Percentiles rank a stretch among this genome's conserved stretches.
These are phyloP conservation scores for Montipora foliosa DNA, from an alignment of 64 coral and sea anemone species.

Conservation along the genomic window DNA sequence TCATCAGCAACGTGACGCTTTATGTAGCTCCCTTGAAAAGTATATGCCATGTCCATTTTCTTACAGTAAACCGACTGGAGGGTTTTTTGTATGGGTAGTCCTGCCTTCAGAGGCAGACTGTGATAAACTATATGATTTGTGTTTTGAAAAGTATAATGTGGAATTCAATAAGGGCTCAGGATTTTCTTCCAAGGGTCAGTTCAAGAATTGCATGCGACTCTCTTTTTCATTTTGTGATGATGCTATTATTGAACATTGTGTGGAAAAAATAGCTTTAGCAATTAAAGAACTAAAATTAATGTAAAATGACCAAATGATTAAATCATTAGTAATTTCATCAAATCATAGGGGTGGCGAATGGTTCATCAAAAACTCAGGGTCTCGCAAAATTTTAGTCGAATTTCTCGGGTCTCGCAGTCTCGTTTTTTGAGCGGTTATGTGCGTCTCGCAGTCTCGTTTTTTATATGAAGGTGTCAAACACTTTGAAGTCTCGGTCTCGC, in stretches of 20 bases:
- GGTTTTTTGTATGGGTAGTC: slow-evolving; percentile 91
- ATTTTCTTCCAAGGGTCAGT: slow-evolving; percentile 80
- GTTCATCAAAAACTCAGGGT: too few relatives aligned
- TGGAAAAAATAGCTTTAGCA: slow-evolving; percentile 37
- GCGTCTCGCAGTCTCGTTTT: too few relatives aligned
- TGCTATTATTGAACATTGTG: slow-evolving; percentile 28
- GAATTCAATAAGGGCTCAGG: slow-evolving; percentile 57
- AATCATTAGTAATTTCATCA: background rate
- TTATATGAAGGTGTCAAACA: too few relatives aligned
- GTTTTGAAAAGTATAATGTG: slow-evolving; percentile 77
- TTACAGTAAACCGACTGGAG: slow-evolving; percentile 74
- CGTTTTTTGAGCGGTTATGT: too few relatives aligned
- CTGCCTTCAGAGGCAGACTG: slow-evolving; percentile 69
- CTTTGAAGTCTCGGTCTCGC: too few relatives aligned
- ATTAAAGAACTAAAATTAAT: background rate
- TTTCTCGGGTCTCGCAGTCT: too few relatives aligned
- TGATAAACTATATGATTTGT: slow-evolving; percentile 60
- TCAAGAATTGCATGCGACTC: slow-evolving; percentile 80
- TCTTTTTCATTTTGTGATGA: slow-evolving; percentile 56
- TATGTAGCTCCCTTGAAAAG: slow-evolving; percentile 87
- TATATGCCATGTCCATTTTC: slow-evolving; percentile 55
- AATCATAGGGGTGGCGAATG: too few relatives aligned
- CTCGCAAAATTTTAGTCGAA: too few relatives aligned
- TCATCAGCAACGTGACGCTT: slow-evolving; percentile 41
- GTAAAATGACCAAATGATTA: background rate